Base-by-base conservation (phyloP, 2,888 invertebrate species). In the Drosophila fungiperda region DNA sequence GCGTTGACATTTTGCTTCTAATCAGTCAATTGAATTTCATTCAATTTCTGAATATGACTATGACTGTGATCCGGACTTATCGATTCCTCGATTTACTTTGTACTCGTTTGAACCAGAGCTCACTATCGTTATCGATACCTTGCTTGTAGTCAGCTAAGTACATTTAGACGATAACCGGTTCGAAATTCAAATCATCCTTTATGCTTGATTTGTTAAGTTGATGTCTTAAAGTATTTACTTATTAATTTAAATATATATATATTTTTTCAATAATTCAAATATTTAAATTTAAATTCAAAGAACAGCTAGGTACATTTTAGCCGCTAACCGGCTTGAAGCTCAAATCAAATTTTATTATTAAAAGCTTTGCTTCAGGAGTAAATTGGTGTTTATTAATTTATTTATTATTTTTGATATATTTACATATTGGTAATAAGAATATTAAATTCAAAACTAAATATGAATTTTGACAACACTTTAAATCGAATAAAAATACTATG, bases 1-100 rank as follows among this genome's bases (percentile, higher is more conserved):
- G 48, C 33, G 65, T 71, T 7, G 76, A 61, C 77, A 84, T 77
- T 29, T 54, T 68, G 17, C 0, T 23, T 36, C 49, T 33, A 20
- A 29, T 45, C 3, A 20, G 12, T 50, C n/a, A 78, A 68, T 73
- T 73, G 40, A 8, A 6, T 29, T 79, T 12, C 61, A 80, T 63
- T 64, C n/a, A 29, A 50, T 53, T 63, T 12, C 29, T 40, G 57
- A 42, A 42, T 29, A n/a, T 52, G 33, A 2, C 29, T 17, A 35
- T 48, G 38, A 26, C 6, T 29, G n/a, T n/a, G 71, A 69, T 60
- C 53, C 29, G 29, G 5, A 29, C 29, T 29, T 29, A 29, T 40
- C 32, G 20, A 53, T 9, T 23, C 6, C 6, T 9, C 2, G 15
- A 49, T 20, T 26, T 17, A 12, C 20, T 48, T 36, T 26, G 15